Evolutionary conservation across 1,140 invertebrate genomes (phyloP), one percentile per base, ranked within the genome.

Genomic region (Bicyclus anynana): DNA sequence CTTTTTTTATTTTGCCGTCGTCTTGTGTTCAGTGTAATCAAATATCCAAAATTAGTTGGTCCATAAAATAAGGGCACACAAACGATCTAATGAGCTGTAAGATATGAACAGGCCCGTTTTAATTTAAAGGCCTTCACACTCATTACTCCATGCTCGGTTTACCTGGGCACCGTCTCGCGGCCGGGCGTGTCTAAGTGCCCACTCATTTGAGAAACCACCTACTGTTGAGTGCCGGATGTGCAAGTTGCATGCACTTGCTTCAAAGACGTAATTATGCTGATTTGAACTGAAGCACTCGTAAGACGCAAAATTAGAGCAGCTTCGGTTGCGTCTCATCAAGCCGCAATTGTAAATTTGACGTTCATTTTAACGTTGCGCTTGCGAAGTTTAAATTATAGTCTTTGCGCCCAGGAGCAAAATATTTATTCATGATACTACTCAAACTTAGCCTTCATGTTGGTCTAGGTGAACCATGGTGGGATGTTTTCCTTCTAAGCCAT

Each of bases 241-340:
- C 53, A 51, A 63, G 55, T 54, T 50, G 49, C 54, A 64, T 58
- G 53, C 61, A 52, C 64, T 55, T 52, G 54, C 53, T 55, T 57
- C 62, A 67, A 64, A 67, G 65, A 63, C 58, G 52, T 67, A 67
- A 64, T 67, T 67, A 67, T 67, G 62, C 59, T 64, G 62, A 67
- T 67, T 67, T 67, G 52, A 44, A 20, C 38, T 58, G 37, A 44
- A 58, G 51, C 50, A 58, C 54, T 57, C 48, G 52, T 37, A 57
- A 59, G 52, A 58, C 52, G 62, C 40, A 37, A 64, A 59, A 64
- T 58, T 64, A 55, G 44, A 48, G 50, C 53, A 54, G 47, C 55
- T 59, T 26, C 52, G 52, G 37, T 47, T 29, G 16, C 16, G 38
- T 58, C 21, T 55, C 47, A 52, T 50, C 40, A 53, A 47, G 35